phyloP scores from a whole-genome alignment of 2,888 invertebrate genomes.

The Polia nebulosa region DNA sequence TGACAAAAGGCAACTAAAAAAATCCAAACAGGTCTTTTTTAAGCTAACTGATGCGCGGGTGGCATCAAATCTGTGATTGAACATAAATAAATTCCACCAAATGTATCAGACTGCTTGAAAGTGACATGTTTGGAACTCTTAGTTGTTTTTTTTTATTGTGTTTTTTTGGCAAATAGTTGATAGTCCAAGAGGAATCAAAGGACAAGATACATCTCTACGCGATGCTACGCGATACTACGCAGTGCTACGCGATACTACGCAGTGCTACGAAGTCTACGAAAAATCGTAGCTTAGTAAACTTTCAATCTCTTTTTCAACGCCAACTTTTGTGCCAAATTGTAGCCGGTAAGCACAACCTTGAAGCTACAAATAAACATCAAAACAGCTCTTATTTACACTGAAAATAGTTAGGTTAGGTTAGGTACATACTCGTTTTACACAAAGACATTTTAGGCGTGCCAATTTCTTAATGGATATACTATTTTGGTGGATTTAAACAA shows the following conservation, averaged over 20 bases:
- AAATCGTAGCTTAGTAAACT: neutral
- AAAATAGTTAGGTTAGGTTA: no score
- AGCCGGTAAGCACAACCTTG: neutral
- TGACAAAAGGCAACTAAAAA: no score
- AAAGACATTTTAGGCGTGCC: neutral
- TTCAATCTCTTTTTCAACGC: neutral
- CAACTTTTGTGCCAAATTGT: neutral
- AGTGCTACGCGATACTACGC: conserved; percentile 34
- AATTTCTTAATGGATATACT: neutral
- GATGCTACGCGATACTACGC: no score
- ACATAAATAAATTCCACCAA: no score
- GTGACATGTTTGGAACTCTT: no score
- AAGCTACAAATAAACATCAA: neutral
- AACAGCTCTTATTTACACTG: neutral
- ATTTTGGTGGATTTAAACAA: conserved; percentile 23
- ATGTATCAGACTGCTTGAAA: no score
- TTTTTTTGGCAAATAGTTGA: neutral
- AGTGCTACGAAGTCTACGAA: conserved; percentile 28
- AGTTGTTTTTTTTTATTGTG: neutral
- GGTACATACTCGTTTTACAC: no score
- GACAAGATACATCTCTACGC: no score
- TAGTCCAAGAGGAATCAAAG: neutral
- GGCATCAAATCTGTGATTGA: no score
- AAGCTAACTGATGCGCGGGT: no score
- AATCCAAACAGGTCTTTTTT: no score